Conservation (phyloP, 2,888 invertebrate genomes). For the Diarsia rubi region DNA sequence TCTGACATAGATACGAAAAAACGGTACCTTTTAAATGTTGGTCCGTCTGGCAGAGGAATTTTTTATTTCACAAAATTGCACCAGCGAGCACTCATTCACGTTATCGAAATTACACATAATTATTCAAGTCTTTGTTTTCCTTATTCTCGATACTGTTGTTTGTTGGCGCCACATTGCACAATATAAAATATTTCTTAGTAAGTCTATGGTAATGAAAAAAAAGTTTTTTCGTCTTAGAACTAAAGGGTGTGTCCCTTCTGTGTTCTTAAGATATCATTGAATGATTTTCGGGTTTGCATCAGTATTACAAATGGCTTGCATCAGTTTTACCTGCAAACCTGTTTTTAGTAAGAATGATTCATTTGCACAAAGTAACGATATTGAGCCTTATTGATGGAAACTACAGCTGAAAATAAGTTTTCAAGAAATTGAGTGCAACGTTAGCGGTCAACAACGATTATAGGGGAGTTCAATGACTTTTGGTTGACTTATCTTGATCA, state of each 20-base stretch:
- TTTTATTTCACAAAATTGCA: conserved; percentile 26
- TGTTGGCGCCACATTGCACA: conserved; percentile 30
- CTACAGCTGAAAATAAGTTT: conserved; percentile 1
- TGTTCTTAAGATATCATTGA: background rate
- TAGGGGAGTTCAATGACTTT: conserved; percentile 9
- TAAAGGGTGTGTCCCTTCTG: background rate
- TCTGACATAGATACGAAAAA: background rate
- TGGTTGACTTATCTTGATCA: background rate
- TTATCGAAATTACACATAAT: conserved; percentile 10
- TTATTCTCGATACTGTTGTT: conserved; percentile 7
- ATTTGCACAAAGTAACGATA: conserved; percentile 1
- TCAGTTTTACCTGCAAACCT: conserved; percentile 21
- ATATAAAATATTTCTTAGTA: conserved; percentile 24
- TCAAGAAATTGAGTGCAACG: background rate
- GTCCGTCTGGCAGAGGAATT: background rate
- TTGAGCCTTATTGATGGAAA: background rate
- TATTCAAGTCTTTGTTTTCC: conserved; percentile 33
- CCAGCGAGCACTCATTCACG: background rate
- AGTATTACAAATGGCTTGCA: conserved; percentile 29
- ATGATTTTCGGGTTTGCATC: conserved; percentile 11
- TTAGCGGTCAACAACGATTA: conserved; percentile 9
- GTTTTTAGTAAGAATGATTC: conserved; percentile 7
- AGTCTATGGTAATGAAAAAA: background rate
- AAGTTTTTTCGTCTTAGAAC: background rate
- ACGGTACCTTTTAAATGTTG: background rate